These are phyloP conservation scores for Cariama cristata DNA, from an alignment of 2,113 vertebrate genomes.

Conservation along the genomic window DNA sequence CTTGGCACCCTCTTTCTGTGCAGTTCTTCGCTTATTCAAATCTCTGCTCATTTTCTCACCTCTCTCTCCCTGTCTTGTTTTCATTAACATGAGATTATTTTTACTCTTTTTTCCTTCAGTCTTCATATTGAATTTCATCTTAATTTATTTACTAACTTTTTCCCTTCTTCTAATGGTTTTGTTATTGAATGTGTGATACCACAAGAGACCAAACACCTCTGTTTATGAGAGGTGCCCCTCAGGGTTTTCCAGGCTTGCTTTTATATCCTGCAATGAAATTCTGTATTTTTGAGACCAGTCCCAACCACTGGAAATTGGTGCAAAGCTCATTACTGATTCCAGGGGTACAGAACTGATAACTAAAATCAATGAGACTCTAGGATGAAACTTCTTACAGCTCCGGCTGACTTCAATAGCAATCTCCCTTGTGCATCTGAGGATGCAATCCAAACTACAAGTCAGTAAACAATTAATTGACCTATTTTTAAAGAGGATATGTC, in stretches of 20 bases:
- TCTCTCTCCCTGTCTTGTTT: background rate
- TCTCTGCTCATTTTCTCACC: background rate
- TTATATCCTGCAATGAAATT: background rate
- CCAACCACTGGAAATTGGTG: background rate
- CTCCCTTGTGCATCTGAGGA: background rate
- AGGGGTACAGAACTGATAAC: background rate
- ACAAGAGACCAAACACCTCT: background rate
- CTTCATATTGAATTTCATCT: background rate
- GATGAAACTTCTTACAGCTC: background rate
- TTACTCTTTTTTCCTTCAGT: background rate
- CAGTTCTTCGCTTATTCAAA: background rate
- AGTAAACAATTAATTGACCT: slow-evolving; percentile 31
- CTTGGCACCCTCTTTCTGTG: background rate
- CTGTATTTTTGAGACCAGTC: background rate
- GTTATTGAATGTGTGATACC: background rate
- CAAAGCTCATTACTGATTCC: background rate
- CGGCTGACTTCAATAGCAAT: background rate
- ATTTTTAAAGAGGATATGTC: background rate
- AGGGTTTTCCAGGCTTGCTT: background rate
- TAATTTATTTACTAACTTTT: slow-evolving; percentile 2
- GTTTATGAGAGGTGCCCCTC: background rate
- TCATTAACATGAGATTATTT: background rate
- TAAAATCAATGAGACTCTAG: background rate
- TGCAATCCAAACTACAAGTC: background rate
- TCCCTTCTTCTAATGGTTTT: background rate